Evolutionary conservation across 1,140 invertebrate genomes (phyloP).

Genomic region (Apis laboriosa): DNA sequence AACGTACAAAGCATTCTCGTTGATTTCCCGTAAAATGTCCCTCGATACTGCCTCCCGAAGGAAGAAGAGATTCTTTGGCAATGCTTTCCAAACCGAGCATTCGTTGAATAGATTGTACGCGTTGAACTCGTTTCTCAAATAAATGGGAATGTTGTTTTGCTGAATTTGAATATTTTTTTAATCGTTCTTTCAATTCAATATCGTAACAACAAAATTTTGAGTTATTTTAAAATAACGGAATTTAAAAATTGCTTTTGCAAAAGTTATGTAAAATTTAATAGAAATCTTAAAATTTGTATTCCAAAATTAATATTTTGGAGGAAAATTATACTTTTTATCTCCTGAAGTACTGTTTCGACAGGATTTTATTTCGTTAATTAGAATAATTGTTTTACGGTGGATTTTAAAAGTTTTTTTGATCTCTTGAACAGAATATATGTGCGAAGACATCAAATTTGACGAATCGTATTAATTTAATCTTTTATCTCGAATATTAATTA

Average conservation of each 20-base stretch:
- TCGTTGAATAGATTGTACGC: neutral
- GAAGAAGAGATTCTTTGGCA: constrained; percentile 24
- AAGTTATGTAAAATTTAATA: no score
- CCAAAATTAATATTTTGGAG: neutral
- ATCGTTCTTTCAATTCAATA: no score
- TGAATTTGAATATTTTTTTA: no score
- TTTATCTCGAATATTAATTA: neutral
- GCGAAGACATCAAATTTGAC: neutral
- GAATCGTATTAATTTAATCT: neutral
- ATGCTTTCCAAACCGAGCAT: neutral
- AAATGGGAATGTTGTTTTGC: neutral
- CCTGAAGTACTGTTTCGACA: no score
- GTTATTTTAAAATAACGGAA: no score
- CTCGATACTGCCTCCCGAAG: neutral
- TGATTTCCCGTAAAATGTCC: constrained; percentile 30
- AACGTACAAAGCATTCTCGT: constrained; percentile 39
- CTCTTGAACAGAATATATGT: neutral
- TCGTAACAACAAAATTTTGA: no score
- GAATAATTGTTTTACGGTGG: neutral
- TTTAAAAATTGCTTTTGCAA: no score
- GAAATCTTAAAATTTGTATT: no score
- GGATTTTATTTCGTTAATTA: neutral
- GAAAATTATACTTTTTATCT: neutral
- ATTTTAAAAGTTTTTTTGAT: neutral
- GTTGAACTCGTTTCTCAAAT: neutral